Evolutionary conservation across 2,888 invertebrate species (phyloP).

Genomic region (Syrista parreyssii): DNA sequence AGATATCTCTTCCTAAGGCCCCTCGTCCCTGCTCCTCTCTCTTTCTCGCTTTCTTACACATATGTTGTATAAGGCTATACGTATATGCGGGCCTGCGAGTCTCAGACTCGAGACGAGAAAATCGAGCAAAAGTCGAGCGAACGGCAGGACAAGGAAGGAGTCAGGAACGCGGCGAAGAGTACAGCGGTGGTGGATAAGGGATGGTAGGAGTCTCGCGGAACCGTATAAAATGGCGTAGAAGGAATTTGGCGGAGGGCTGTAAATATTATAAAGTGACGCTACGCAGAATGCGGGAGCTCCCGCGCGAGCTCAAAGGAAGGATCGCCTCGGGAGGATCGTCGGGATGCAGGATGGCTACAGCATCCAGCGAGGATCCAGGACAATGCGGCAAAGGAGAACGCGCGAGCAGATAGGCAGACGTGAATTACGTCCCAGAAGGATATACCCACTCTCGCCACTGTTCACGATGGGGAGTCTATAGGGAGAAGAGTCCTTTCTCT

Average conservation of each 20-base stretch:
- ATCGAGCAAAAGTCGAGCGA: conserved; percentile 45
- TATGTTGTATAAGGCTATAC: neutral
- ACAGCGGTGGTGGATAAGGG: conserved; percentile 29
- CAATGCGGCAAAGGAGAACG: conserved; percentile 38
- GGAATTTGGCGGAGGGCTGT: conserved; percentile 58
- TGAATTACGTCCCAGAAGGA: conserved; percentile 49
- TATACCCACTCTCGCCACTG: conserved; percentile 44
- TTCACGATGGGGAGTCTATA: conserved; percentile 45
- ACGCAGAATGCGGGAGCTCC: conserved; percentile 55
- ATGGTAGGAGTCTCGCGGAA: conserved; percentile 23
- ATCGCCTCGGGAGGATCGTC: conserved; percentile 15
- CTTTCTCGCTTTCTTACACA: conserved; percentile 8
- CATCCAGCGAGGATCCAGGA: conserved; percentile 29
- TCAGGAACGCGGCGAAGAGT: conserved; percentile 14
- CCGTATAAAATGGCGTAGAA: conserved; percentile 52
- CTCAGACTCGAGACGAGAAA: conserved; percentile 45
- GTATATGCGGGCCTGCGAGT: conserved; percentile 4
- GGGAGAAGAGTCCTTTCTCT: neutral
- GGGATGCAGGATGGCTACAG: conserved; percentile 1
- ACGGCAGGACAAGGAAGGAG: conserved; percentile 25
- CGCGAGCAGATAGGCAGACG: conserved; percentile 28
- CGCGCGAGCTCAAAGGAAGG: conserved; percentile 23
- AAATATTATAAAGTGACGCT: conserved; percentile 61
- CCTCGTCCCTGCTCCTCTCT: conserved; percentile 14
- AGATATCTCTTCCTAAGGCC: conserved; percentile 35